These are phyloP conservation scores for Montipora capricornis DNA, from an alignment of 64 coral and sea anemone species.

Conservation along the genomic window DNA sequence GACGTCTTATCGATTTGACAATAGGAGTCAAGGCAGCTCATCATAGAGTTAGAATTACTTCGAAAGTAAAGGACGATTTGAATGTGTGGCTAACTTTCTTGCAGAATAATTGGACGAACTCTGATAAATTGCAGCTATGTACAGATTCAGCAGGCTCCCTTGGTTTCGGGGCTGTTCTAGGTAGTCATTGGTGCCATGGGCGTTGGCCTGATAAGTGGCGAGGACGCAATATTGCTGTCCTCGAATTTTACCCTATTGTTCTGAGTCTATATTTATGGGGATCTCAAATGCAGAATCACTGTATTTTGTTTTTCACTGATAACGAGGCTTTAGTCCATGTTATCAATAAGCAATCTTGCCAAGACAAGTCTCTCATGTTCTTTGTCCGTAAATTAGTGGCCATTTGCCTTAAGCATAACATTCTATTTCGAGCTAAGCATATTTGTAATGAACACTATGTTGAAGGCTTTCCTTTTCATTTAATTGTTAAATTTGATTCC, in stretches of 20 bases:
- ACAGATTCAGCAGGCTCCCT: conserved; percentile 6
- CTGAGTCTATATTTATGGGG: not conserved
- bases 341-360: not conserved
- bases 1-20: not conserved
- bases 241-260: too few species aligned
- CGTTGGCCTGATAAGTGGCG: conserved; percentile 45
- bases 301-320: not conserved
- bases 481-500: too few species aligned
- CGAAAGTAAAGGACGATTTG: not conserved
- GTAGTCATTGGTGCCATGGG: conserved; percentile 49
- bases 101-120: conserved; percentile 1
- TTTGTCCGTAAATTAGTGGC: not conserved
- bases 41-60: not conserved
- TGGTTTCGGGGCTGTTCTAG: conserved; percentile 18
- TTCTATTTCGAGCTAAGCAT: conserved; percentile 7
- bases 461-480: too few species aligned
- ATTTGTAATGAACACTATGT: not conserved
- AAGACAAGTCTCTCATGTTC: not conserved
- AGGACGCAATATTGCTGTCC: conserved; percentile 24
- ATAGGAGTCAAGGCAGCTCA: not conserved
- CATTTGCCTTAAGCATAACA: conserved; percentile 1
- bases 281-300: not conserved
- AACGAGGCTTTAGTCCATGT: too few species aligned
- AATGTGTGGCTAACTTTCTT: conserved; percentile 1
- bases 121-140: conserved; percentile 5